These are phyloP conservation scores for Pyrocoelia pectoralis DNA, from an alignment of 2,888 invertebrate genomes.

Conservation along the genomic window DNA sequence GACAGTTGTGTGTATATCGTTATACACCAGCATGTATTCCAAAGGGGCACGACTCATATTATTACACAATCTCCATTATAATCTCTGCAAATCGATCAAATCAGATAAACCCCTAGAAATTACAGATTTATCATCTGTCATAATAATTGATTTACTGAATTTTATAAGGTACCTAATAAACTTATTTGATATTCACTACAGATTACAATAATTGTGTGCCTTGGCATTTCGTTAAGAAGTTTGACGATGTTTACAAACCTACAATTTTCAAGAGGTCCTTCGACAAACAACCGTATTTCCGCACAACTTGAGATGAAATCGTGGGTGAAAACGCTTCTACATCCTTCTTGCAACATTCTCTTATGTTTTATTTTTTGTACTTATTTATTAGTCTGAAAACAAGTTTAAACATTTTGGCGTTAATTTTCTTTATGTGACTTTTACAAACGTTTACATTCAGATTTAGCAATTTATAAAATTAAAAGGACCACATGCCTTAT, in stretches of 20 bases:
- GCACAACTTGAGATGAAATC: constrained; percentile 27
- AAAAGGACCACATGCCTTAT: no score
- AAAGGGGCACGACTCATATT: constrained; percentile 21
- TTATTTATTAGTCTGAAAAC: neutral
- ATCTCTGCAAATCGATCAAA: constrained; percentile 25
- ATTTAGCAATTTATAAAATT: no score
- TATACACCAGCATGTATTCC: constrained; percentile 11
- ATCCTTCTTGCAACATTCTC: neutral
- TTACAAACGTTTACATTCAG: no score
- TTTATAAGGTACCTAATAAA: constrained; percentile 3
- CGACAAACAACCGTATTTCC: constrained; percentile 20
- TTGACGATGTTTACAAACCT: neutral
- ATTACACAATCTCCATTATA: constrained; percentile 30
- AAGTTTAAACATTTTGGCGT: neutral
- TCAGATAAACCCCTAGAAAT: constrained; percentile 17
- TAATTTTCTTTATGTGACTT: neutral
- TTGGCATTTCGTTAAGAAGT: no score
- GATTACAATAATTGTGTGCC: no score
- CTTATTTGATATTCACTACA: neutral
- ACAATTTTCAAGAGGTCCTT: neutral
- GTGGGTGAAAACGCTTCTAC: constrained; percentile 19
- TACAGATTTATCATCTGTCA: constrained; percentile 19
- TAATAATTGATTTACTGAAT: constrained; percentile 14
- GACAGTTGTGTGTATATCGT: constrained; percentile 17
- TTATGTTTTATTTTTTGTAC: constrained; percentile 12